Evolutionary conservation across 1,140 invertebrate species (phyloP), one percentile per base, ranked within the genome.

Genomic region (Branchinecta lynchi): DNA sequence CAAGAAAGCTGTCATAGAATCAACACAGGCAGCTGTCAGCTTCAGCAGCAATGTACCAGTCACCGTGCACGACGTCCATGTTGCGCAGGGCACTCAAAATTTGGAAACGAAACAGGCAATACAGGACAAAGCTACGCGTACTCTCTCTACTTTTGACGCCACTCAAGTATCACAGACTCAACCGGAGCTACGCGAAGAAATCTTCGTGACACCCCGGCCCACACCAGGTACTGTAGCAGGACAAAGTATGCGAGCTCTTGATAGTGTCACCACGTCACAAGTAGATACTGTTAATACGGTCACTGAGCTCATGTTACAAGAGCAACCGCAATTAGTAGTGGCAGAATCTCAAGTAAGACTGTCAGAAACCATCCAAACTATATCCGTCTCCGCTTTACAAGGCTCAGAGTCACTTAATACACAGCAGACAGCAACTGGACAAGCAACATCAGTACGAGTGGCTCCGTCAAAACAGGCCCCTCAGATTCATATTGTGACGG

Each of bases 341-440:
- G 51, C 51, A 60, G 17, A 60, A 60, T 12, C 51, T 15, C 12
- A 60, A 60, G 12, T 60, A 60, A 15, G 12, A 60, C 51, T 20
- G 6, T 60, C 51, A 3, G 51, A 60, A 15, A 12, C 12, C 51
- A 60, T 60, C 12, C 51, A 60, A 60, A 60, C 51, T 15, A 60
- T 6, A 60, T 60, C 51, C 51, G 12, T 15, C 51, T 60, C 51
- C 51, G 51, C 17, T 60, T 20, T 60, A 60, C 12, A 15, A 60
- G 51, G 51, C 17, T 20, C 51, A 6, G 51, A 20, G 3, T 12
- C 86, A 70, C 83, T 86, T 44, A 82, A 85, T 70, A 83, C 85
- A 73, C 90, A 88, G 87, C 88, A 89, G 83, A 80, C 84, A 71
- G 82, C 83, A 73, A 84, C 86, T 80, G 72, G n/a, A 15, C 66